A percentile compares a stretch with the other conserved stretches of the same genome.
These are phyloP conservation scores for Acrobeloides nanus DNA, from an alignment of 2,888 invertebrate species.

Conservation along the genomic window DNA sequence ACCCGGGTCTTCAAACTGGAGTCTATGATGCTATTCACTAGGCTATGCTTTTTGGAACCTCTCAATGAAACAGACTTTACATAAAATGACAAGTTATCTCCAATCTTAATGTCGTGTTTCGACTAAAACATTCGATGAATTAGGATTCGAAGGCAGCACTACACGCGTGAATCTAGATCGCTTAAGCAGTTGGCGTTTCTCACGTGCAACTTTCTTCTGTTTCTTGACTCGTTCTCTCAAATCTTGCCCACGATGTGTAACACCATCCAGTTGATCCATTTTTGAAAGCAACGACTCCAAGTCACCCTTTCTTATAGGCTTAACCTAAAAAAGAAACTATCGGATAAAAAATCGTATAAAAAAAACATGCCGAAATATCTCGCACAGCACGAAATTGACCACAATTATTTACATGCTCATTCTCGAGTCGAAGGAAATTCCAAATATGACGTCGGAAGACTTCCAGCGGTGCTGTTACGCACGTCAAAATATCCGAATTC, in stretches of 20 bases:
- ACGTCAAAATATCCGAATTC: slow-evolving; percentile 47
- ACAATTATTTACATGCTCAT: slow-evolving; percentile 97
- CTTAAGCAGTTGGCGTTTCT: slow-evolving; percentile 44
- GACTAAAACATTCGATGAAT: slow-evolving; percentile 19
- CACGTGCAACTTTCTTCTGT: slow-evolving; percentile 47
- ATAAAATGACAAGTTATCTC: neutral
- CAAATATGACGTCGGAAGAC: slow-evolving; percentile 74
- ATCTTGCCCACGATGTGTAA: slow-evolving; percentile 51
- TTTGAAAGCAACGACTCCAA: slow-evolving; percentile 43
- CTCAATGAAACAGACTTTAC: slow-evolving; percentile 2
- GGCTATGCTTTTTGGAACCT: too few relatives aligned
- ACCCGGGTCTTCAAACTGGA: too few relatives aligned
- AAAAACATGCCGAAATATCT: slow-evolving; percentile 90
- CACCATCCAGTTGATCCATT: slow-evolving; percentile 50
- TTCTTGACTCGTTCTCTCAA: slow-evolving; percentile 49
- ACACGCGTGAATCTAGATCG: slow-evolving; percentile 39
- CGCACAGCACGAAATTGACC: slow-evolving; percentile 92
- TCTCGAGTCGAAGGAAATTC: slow-evolving; percentile 98
- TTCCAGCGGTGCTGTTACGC: slow-evolving; percentile 50
- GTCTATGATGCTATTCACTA: too few relatives aligned
- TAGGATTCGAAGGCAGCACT: slow-evolving; percentile 22
- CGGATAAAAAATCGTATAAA: too few relatives aligned
- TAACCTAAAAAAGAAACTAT: too few relatives aligned
- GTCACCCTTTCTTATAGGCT: slow-evolving; percentile 72
- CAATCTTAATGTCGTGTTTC: slow-evolving; percentile 23